A percentile compares a stretch with the other conserved stretches of the same genome.
phyloP scores from a whole-genome alignment of 2,888 invertebrate genomes.

The Congeria kusceri region DNA sequence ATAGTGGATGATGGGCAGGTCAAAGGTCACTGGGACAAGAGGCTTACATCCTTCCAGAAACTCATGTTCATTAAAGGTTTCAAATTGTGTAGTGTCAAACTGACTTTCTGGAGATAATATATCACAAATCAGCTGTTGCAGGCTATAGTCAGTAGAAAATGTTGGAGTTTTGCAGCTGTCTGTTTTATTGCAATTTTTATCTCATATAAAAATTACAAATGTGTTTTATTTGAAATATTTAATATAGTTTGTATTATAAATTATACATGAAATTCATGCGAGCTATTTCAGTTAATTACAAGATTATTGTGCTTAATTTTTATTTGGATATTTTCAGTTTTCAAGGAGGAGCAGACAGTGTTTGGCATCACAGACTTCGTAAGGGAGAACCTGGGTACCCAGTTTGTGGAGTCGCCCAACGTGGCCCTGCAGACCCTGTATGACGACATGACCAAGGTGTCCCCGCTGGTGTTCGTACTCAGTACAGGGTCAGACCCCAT shows the following conservation, averaged over 20 bases:
- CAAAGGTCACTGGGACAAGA: conserved; percentile 88
- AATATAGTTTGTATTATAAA: too few species aligned
- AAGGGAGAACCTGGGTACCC: conserved; percentile 90
- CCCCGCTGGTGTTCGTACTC: conserved; percentile 94
- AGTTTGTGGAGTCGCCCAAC: conserved; percentile 93
- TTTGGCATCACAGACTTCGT: conserved; percentile 94
- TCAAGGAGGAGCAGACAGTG: conserved; percentile 92
- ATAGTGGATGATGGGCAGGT: conserved; percentile 69
- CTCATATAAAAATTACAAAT: too few species aligned
- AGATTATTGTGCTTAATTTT: too few species aligned
- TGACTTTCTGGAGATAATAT: too few species aligned
- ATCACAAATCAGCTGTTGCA: too few species aligned
- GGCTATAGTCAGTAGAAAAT: too few species aligned
- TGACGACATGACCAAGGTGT: conserved; percentile 86
- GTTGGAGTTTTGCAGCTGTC: too few species aligned
- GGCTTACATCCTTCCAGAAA: conserved; percentile 91
- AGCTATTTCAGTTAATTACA: too few species aligned
- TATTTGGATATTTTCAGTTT: conserved; percentile 80
- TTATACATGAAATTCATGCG: too few species aligned
- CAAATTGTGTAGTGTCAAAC: too few species aligned
- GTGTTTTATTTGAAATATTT: too few species aligned
- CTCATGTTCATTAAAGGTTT: conserved; percentile 90
- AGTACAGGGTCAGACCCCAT: conserved; percentile 91
- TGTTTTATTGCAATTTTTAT: too few species aligned
- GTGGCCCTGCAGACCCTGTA: conserved; percentile 87